These are phyloP conservation scores for Acleris sparsana DNA, from an alignment of 2,888 invertebrate species.

Conservation along the genomic window DNA sequence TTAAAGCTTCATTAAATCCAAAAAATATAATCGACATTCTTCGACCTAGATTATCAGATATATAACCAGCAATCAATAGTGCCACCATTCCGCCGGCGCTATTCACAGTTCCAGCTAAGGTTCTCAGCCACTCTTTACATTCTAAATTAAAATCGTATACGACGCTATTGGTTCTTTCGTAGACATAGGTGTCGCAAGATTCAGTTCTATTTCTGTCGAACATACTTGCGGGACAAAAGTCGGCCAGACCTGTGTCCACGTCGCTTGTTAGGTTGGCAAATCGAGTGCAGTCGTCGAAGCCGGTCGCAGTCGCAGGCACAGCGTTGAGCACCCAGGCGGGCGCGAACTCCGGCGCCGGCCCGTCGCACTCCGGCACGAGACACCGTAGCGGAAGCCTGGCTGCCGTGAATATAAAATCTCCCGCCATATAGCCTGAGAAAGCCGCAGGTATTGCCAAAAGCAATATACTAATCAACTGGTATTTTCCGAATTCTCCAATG, in stretches of 20 bases:
- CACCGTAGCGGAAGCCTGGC: constrained; percentile 68
- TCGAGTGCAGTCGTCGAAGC: constrained; percentile 67
- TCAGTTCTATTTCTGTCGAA: constrained; percentile 61
- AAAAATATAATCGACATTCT: constrained; percentile 69
- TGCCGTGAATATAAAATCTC: constrained; percentile 71
- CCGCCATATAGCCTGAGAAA: constrained; percentile 68
- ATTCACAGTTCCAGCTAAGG: constrained; percentile 89
- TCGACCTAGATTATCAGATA: constrained; percentile 85
- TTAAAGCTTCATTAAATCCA: constrained; percentile 66
- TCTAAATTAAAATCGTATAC: constrained; percentile 73
- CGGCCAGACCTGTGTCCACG: constrained; percentile 41
- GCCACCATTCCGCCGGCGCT: constrained; percentile 88
- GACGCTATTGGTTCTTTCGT: constrained; percentile 65
- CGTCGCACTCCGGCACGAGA: constrained; percentile 65
- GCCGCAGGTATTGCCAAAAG: constrained; percentile 61
- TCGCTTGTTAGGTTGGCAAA: constrained; percentile 52
- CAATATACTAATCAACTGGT: constrained; percentile 62
- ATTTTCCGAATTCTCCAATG: constrained; percentile 70
- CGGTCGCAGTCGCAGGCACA: constrained; percentile 59
- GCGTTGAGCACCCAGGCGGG: constrained; percentile 67
- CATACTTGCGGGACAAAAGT: constrained; percentile 56
- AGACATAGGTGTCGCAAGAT: constrained; percentile 65
- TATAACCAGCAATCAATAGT: constrained; percentile 86
- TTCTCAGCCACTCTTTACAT: constrained; percentile 87
- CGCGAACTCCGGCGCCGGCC: constrained; percentile 54